Conservation (phyloP, 2,113 vertebrate genomes). For the Sturnus vulgaris region DNA sequence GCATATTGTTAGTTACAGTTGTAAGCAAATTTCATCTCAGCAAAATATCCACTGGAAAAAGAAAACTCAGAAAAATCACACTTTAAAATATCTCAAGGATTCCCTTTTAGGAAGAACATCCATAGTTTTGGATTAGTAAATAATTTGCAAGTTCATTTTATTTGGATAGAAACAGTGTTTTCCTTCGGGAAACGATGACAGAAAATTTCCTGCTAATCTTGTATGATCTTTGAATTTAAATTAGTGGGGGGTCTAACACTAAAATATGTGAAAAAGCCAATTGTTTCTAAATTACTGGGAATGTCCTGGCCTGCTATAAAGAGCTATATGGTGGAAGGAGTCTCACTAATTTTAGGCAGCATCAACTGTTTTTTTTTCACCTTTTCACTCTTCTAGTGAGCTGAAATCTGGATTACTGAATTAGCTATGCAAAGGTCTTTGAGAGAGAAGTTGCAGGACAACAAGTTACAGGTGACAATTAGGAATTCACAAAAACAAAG, state of each 20-base stretch:
- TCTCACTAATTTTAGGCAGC: background rate
- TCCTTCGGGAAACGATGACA: background rate
- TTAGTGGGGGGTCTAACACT: background rate
- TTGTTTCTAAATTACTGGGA: background rate
- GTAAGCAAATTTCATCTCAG: conserved; percentile 33
- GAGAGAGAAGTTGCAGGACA: background rate
- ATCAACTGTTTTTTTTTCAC: background rate
- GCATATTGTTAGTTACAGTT: background rate
- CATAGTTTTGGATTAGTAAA: background rate
- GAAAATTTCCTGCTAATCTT: background rate
- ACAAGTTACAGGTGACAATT: background rate
- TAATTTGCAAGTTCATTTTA: background rate
- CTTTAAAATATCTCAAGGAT: background rate
- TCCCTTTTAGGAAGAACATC: background rate
- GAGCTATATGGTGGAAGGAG: background rate
- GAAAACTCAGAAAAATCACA: background rate
- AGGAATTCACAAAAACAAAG: background rate
- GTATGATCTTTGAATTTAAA: background rate
- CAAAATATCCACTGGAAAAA: conserved; percentile 28
- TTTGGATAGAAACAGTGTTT: background rate
- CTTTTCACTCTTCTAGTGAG: background rate
- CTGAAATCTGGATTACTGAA: background rate
- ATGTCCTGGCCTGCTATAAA: background rate
- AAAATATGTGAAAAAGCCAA: background rate
- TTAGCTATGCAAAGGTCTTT: background rate